Base-by-base conservation (phyloP, 2,113 vertebrate genomes). In the Camelus bactrianus region DNA sequence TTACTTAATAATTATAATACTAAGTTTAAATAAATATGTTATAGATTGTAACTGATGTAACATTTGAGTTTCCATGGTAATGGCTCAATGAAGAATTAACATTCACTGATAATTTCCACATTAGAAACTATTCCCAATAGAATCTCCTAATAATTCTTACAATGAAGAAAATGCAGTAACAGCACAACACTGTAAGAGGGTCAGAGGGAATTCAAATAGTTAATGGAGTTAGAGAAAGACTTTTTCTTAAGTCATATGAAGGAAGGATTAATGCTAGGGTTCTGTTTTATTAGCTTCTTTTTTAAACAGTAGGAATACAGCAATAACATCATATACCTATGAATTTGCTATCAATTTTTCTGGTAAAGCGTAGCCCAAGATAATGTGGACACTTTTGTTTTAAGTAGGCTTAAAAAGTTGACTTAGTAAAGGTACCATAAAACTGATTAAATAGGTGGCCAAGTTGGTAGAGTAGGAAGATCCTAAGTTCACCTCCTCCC, bases 201-300 rank as follows among this genome's bases (percentile, higher is more conserved):
- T 10, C n/a, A 84, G 8, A 20, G 32, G 48, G 22, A 14, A 86
- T 90, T 90, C 50, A 86, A 86, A 60, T 52, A 12, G 50, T 80
- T 89, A 89, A 70, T 32, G 17, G 17, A 73, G 30, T 84, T 62
- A 81, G 4, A 94, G 9, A 92, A 89, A 73, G 24, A 89, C 1
- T 80, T 75, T 95, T 94, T 50, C 69, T 92, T 73, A 83, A 70
- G 83, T 64, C 70, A 48, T 15, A 35, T 54, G 42, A 83, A 58
- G 19, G 42, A 81, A 38, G 30, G 91, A 56, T 35, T 76, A 90
- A 70, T 22, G 28, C 2, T 73, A 17, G 19, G 60, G 56, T 65
- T 89, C 84, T 89, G 58, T 17, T 79, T 91, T 91, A 82, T 62
- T 72, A 80, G 64, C 19, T 64, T 82, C 46, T 73, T 79, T 87